A percentile compares a stretch with the other conserved stretches of the same genome.
Conservation (phyloP, 1,140 invertebrate genomes). For the Magallana angulata region DNA sequence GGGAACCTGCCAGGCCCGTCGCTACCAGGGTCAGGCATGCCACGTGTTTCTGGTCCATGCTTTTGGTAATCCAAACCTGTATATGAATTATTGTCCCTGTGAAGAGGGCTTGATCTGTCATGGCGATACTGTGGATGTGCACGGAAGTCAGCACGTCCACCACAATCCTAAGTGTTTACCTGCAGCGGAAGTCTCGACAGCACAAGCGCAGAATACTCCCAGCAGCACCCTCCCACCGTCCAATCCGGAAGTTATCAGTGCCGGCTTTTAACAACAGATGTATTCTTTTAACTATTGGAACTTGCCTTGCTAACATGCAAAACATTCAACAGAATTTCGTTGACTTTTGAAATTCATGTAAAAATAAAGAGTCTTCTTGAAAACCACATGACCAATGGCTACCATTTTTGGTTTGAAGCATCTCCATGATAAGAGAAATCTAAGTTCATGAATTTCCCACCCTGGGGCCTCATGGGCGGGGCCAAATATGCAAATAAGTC, state of each 20-base stretch:
- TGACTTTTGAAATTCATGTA: too few relatives aligned
- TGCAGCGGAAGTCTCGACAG: neutral
- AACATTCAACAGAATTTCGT: too few relatives aligned
- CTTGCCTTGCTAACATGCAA: too few relatives aligned
- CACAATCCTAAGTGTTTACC: conserved; percentile 46
- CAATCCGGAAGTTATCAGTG: neutral
- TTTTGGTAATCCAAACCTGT: conserved; percentile 40
- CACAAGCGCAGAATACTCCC: neutral
- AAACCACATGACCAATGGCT: too few relatives aligned
- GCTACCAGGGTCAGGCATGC: conserved; percentile 42
- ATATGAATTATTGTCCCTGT: conserved; percentile 43
- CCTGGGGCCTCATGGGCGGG: too few relatives aligned
- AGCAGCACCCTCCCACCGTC: neutral
- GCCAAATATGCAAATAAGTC: too few relatives aligned
- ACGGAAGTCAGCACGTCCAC: conserved; percentile 18
- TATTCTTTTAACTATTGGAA: too few relatives aligned
- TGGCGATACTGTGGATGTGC: conserved; percentile 1
- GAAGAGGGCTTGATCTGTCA: conserved; percentile 24
- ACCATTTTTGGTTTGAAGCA: too few relatives aligned
- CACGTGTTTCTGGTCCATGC: conserved; percentile 31
- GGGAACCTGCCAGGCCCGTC: neutral
- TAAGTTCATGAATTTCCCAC: too few relatives aligned
- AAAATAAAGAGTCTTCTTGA: too few relatives aligned
- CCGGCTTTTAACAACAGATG: neutral
- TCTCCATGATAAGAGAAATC: too few relatives aligned